Evolutionary conservation across 1,140 invertebrate species (phyloP).

Genomic region (Myzus persicae): DNA sequence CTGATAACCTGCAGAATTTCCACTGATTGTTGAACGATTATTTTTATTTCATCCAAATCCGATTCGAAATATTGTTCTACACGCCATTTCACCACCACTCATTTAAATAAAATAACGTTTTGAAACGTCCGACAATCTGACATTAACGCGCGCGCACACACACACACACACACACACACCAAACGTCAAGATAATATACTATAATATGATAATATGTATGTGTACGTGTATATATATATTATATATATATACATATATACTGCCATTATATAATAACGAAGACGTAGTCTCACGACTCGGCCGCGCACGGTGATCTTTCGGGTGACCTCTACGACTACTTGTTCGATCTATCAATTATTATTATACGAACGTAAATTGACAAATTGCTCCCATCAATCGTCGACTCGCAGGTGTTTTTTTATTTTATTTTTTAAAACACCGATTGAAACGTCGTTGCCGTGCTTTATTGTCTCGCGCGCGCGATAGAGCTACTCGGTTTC

Average conservation of each 20-base stretch:
- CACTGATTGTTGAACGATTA: neutral
- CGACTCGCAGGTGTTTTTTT: slow-evolving; percentile 36
- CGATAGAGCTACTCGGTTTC: neutral
- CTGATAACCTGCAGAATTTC: neutral
- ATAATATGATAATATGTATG: neutral
- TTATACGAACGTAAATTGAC: slow-evolving; percentile 17
- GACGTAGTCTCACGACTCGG: slow-evolving; percentile 19
- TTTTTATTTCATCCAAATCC: neutral
- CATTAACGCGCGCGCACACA: neutral
- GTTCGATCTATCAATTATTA: slow-evolving; percentile 39
- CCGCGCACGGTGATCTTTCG: slow-evolving; percentile 30
- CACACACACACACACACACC: no score
- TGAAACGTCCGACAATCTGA: neutral
- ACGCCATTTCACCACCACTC: neutral
- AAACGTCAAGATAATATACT: slow-evolving; percentile 3
- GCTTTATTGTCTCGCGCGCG: neutral
- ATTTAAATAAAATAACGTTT: neutral
- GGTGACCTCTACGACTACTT: slow-evolving; percentile 1
- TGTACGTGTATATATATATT: no score
- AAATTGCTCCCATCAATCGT: slow-evolving; percentile 39
- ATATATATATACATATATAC: neutral
- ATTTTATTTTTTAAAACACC: neutral
- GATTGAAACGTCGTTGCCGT: slow-evolving; percentile 31
- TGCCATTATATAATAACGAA: slow-evolving; percentile 10
- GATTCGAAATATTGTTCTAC: neutral